Evolutionary conservation across 2,113 vertebrate species (phyloP).

Genomic region (Tetrax tetrax): DNA sequence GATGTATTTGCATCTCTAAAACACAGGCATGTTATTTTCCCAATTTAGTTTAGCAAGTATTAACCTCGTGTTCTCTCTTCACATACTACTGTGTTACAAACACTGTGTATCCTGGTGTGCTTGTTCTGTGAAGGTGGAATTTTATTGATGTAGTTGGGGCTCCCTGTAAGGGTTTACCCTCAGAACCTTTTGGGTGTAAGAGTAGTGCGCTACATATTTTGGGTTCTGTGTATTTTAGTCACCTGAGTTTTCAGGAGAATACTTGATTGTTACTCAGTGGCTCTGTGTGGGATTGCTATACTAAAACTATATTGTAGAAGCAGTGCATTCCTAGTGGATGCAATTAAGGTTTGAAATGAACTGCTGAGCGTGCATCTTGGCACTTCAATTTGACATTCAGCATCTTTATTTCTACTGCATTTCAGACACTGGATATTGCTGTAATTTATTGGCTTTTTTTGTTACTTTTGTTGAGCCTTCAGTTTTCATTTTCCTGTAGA

Average conservation of each 20-base stretch:
- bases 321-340: not conserved
- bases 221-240: not conserved
- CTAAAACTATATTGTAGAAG: not conserved
- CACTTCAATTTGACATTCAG: not conserved
- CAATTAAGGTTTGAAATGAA: not conserved
- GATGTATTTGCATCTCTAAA: not conserved
- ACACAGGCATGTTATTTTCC: not conserved
- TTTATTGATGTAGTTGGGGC: not conserved
- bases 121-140: not conserved
- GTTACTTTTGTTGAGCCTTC: not conserved
- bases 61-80: not conserved
- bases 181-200: not conserved
- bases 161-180: not conserved
- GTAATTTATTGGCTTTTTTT: not conserved
- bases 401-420: not conserved
- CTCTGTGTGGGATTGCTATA: not conserved
- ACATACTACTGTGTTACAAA: rapidly evolving
- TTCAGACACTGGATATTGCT: not conserved
- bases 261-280: not conserved
- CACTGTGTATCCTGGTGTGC: not conserved
- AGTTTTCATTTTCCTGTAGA: not conserved
- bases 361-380: not conserved
- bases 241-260: not conserved
- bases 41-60: rapidly evolving
- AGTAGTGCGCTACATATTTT: not conserved